These are phyloP conservation scores for Dichetophora obliterata DNA, from an alignment of 2,888 invertebrate species.

Conservation along the genomic window DNA sequence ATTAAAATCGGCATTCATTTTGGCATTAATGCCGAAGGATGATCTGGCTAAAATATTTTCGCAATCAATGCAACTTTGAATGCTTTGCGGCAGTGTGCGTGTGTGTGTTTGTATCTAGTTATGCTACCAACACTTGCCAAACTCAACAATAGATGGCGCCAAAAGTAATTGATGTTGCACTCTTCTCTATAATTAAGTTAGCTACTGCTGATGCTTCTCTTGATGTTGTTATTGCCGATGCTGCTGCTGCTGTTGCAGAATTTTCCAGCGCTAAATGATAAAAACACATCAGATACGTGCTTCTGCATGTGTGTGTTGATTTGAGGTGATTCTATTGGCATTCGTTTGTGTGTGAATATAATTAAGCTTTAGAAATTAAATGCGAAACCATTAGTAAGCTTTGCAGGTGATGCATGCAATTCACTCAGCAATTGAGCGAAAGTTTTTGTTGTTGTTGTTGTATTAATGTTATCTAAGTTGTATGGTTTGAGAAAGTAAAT, in stretches of 20 bases:
- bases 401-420: too few relatives aligned
- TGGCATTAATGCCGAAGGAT: not conserved
- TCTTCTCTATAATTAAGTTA: not conserved
- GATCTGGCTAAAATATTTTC: not conserved
- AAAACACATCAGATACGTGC: not conserved
- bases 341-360: not conserved
- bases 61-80: not conserved
- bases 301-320: not conserved
- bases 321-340: not conserved
- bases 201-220: not conserved
- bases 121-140: too few relatives aligned
- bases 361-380: too few relatives aligned
- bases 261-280: not conserved
- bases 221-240: not conserved
- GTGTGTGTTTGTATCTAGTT: not conserved
- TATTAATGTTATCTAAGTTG: too few relatives aligned
- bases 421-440: too few relatives aligned
- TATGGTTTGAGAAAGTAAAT: too few relatives aligned
- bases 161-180: constrained; percentile 17
- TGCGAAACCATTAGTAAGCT: too few relatives aligned
- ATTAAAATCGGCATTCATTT: not conserved
- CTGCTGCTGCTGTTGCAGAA: not conserved
- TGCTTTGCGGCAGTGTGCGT: not conserved
- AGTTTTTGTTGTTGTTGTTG: too few relatives aligned
- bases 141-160: constrained; percentile 17